These are phyloP conservation scores for Ophion slaviceki DNA, from an alignment of 2,888 invertebrate genomes.

Conservation along the genomic window DNA sequence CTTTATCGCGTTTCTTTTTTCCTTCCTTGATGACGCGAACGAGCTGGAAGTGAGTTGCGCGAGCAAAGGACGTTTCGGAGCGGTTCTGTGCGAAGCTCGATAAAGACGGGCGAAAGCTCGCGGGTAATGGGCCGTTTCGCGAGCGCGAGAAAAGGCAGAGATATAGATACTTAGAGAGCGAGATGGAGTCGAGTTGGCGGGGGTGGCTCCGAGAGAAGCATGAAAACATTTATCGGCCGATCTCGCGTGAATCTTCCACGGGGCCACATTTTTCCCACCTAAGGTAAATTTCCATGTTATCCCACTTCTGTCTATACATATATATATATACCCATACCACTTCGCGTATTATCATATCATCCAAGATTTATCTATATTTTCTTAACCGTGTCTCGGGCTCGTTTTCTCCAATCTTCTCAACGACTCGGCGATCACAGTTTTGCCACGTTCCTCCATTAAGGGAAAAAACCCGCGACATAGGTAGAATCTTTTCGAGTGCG, in stretches of 20 bases:
- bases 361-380: conserved; percentile 41
- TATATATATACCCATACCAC: neutral
- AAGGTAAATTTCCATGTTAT: conserved; percentile 42
- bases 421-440: conserved; percentile 25
- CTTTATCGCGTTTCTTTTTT: conserved; percentile 22
- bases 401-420: conserved; percentile 21
- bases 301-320: conserved; percentile 17
- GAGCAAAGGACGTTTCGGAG: conserved; percentile 32
- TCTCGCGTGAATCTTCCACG: conserved; percentile 64
- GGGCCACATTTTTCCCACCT: conserved; percentile 48
- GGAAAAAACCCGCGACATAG: conserved; percentile 1
- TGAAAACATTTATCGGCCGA: conserved; percentile 65
- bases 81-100: conserved; percentile 45
- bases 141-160: conserved; percentile 53
- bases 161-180: conserved; percentile 21
- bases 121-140: conserved; percentile 64
- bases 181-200: neutral
- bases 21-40: conserved; percentile 13
- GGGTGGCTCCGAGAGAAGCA: conserved; percentile 11
- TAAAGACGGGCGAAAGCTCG: conserved; percentile 44
- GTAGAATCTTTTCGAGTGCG: neutral
- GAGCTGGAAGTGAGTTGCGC: conserved; percentile 22
- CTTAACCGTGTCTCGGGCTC: conserved; percentile 10
- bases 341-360: conserved; percentile 46
- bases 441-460: conserved; percentile 3